Conservation (phyloP, 2,797 vertebrate genomes). For the Neosilurus hyrtlii region DNA sequence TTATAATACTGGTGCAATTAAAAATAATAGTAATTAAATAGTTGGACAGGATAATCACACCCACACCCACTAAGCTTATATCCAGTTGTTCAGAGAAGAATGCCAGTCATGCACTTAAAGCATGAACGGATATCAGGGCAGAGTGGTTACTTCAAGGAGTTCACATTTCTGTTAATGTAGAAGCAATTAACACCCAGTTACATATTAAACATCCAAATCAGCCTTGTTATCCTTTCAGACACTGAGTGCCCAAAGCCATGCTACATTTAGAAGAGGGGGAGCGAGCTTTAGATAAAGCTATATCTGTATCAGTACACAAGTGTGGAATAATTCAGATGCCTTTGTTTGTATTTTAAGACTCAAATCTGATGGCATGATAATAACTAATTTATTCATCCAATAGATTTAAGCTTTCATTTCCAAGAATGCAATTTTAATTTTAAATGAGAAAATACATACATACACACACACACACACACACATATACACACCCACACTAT, state of each 20-base stretch:
- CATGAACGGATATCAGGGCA: not conserved
- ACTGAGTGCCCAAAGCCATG: not conserved
- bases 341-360: conserved; percentile 5
- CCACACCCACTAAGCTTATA: too few relatives aligned
- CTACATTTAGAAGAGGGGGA: not conserved
- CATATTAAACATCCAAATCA: not conserved
- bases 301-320: not conserved
- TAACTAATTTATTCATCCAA: not conserved
- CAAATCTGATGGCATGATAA: not conserved
- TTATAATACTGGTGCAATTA: too few relatives aligned
- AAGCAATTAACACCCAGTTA: not conserved
- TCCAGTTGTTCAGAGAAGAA: too few relatives aligned
- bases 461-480: too few relatives aligned
- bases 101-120: too few relatives aligned
- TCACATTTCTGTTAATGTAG: not conserved
- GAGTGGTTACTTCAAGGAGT: not conserved
- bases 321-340: conserved; percentile 2
- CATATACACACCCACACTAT: too few relatives aligned
- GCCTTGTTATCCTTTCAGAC: not conserved
- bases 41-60: too few relatives aligned
- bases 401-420: not conserved
- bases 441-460: too few relatives aligned
- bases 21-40: too few relatives aligned
- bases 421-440: not conserved
- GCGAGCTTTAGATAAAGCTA: not conserved